Percentiles rank a stretch among this genome's conserved stretches.
Evolutionary conservation across 2,888 invertebrate genomes (phyloP).

Genomic region (Tetragonula carbonaria): DNA sequence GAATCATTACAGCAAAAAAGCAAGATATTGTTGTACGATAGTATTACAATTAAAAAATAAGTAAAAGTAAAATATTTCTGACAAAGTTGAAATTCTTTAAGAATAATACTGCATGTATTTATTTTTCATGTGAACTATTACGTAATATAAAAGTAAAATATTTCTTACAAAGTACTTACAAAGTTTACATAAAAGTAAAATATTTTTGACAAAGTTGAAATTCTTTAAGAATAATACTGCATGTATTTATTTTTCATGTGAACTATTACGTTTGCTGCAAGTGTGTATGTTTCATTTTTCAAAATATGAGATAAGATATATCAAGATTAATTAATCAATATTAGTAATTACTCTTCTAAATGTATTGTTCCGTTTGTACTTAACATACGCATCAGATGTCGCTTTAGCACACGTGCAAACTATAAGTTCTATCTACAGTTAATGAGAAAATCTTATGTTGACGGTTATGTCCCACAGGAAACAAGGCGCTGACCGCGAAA

Average conservation of each 20-base stretch:
- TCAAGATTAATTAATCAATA: not conserved
- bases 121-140: too few relatives aligned
- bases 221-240: not conserved
- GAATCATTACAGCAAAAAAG: too few relatives aligned
- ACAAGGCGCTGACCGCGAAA: conserved; percentile 50
- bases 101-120: not conserved
- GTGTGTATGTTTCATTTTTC: not conserved
- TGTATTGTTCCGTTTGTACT: not conserved
- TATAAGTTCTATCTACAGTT: conserved; percentile 29
- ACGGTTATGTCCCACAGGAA: conserved; percentile 29
- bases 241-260: not conserved
- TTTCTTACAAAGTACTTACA: too few relatives aligned
- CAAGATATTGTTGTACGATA: too few relatives aligned
- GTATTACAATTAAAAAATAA: too few relatives aligned
- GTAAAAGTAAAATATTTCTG: too few relatives aligned
- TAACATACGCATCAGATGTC: conserved; percentile 15
- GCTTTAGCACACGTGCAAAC: not conserved
- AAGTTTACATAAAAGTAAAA: too few relatives aligned
- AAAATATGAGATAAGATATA: not conserved
- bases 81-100: not conserved
- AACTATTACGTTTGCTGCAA: not conserved
- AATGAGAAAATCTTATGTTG: conserved; percentile 30
- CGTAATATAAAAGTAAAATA: too few relatives aligned
- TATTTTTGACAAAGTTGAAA: not conserved
- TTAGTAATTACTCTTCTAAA: not conserved